A percentile compares a stretch with the other conserved stretches of the same genome.
phyloP scores from a whole-genome alignment of 2,797 vertebrate genomes.

The Falco naumanni region DNA sequence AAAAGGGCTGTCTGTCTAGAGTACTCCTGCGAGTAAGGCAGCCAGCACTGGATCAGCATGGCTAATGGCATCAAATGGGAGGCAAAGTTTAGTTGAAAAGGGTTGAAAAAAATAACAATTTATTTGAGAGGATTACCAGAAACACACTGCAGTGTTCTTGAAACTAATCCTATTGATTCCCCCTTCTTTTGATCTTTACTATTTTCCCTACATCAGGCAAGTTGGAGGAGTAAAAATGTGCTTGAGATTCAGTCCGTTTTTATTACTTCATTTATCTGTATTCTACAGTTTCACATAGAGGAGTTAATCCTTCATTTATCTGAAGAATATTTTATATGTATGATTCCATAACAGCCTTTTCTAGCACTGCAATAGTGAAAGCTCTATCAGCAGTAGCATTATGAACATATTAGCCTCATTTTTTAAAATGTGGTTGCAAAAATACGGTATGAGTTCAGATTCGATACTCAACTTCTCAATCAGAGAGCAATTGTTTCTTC shows the following conservation, averaged over 20 bases:
- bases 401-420: background rate
- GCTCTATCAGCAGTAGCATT: background rate
- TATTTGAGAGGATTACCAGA: constrained; percentile 17
- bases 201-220: background rate
- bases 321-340: background rate
- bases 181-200: constrained; percentile 21
- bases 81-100: background rate
- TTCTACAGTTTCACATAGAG: background rate
- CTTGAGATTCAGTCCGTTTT: constrained; percentile 29
- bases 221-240: background rate
- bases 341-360: background rate
- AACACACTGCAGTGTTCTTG: background rate
- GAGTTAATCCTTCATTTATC: constrained; percentile 53
- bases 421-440: background rate
- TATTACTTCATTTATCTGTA: constrained; percentile 20
- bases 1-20: background rate
- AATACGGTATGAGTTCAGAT: background rate
- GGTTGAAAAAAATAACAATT: background rate
- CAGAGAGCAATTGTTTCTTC: background rate
- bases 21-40: background rate
- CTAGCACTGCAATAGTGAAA: background rate
- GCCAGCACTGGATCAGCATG: background rate
- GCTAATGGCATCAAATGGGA: constrained; percentile 6
- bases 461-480: background rate
- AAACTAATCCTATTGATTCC: constrained; percentile 39